Conservation (phyloP, 2,113 vertebrate genomes). For the Silurus glanis region DNA sequence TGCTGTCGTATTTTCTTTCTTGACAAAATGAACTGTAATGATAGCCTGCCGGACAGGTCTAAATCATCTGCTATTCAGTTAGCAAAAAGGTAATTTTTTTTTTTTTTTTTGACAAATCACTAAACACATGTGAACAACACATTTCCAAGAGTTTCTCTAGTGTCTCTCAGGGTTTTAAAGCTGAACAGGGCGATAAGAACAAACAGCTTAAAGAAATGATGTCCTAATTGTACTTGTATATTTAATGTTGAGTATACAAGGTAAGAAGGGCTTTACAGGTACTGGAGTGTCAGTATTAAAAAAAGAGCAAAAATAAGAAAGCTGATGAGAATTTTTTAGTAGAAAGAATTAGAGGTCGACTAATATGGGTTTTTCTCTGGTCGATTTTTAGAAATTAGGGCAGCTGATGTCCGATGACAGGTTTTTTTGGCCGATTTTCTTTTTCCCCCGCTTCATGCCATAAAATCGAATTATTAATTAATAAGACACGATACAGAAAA, state of each 20-base stretch:
- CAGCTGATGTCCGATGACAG: too few species aligned
- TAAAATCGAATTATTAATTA: too few species aligned
- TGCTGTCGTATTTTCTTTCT: not conserved
- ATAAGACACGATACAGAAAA: too few species aligned
- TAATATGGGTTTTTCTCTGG: too few species aligned
- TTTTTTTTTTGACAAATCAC: not conserved
- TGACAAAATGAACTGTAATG: constrained; percentile 7
- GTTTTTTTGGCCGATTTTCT: too few species aligned
- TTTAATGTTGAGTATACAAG: not conserved
- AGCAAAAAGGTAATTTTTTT: not conserved
- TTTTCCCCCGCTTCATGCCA: too few species aligned
- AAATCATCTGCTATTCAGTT: constrained; percentile 23
- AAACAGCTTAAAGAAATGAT: not conserved
- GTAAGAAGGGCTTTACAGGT: constrained; percentile 7
- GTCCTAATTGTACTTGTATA: constrained; percentile 27
- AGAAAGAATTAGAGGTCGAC: too few species aligned
- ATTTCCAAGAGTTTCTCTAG: constrained; percentile 32
- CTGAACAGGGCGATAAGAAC: not conserved
- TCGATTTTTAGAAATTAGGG: too few species aligned
- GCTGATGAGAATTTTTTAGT: not conserved
- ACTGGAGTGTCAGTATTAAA: constrained; percentile 11
- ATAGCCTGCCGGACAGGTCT: constrained; percentile 48
- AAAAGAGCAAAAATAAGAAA: not conserved
- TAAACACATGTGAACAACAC: not conserved
- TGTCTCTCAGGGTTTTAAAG: constrained; percentile 47